phyloP scores from a whole-genome alignment of 2,797 vertebrate species.

The Martes flavigula region DNA sequence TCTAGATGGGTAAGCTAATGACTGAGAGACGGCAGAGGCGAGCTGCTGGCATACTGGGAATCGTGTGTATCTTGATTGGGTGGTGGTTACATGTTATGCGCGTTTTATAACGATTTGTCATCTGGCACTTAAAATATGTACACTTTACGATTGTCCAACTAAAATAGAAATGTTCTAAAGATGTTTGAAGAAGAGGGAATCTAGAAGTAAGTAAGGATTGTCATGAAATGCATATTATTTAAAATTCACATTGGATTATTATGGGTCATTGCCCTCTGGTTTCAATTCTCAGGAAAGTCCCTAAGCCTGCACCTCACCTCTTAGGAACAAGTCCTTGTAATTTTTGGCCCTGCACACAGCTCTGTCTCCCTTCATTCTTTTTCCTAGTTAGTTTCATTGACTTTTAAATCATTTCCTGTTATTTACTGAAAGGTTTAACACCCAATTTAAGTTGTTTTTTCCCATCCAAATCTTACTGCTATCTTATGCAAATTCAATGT shows the following conservation, averaged over 20 bases:
- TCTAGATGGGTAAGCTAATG: background rate
- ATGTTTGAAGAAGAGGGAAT: background rate
- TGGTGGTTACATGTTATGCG: background rate
- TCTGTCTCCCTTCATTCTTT: background rate
- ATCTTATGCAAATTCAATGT: background rate
- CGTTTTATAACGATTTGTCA: background rate
- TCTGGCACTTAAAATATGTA: background rate
- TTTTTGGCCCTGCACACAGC: background rate
- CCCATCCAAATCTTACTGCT: background rate
- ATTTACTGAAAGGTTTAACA: background rate
- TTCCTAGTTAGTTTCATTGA: background rate
- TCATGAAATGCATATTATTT: background rate
- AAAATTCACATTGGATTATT: background rate
- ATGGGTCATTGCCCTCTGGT: background rate
- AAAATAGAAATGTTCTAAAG: background rate
- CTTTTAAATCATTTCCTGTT: background rate
- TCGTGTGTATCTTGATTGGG: background rate
- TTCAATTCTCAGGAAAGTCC: background rate
- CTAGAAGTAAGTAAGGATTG: background rate
- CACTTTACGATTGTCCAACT: background rate
- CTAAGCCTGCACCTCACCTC: background rate
- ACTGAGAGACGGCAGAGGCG: background rate
- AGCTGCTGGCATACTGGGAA: background rate
- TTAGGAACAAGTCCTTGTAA: background rate
- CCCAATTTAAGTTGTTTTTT: background rate